A percentile compares a stretch with the other conserved stretches of the same genome.
phyloP scores from a whole-genome alignment of 2,797 vertebrate species.

The Acrossocheilus fasciatus region DNA sequence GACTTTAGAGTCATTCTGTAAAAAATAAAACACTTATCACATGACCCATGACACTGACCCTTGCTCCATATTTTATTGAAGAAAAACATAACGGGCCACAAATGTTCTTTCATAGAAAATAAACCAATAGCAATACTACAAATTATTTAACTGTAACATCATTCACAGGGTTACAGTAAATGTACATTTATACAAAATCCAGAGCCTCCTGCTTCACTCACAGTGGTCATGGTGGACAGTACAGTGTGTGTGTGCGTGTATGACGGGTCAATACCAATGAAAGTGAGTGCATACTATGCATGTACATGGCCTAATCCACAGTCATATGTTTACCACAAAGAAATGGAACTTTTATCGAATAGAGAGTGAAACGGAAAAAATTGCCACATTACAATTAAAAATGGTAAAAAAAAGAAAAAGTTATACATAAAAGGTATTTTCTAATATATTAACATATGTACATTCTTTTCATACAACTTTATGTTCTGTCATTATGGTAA shows the following conservation, averaged over 20 bases:
- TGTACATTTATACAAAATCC: conserved; percentile 75
- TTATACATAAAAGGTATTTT: conserved; percentile 49
- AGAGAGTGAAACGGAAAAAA: background rate
- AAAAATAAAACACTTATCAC: background rate
- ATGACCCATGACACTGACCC: conserved; percentile 31
- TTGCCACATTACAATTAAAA: background rate
- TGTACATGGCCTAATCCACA: conserved; percentile 25
- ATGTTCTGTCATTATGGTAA: conserved; percentile 1
- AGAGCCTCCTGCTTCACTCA: conserved; percentile 64
- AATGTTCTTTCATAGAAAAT: conserved; percentile 71
- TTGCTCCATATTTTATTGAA: conserved; percentile 65
- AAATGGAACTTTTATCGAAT: background rate
- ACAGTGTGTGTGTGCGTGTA: conserved; percentile 26
- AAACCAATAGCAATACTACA: conserved; percentile 75
- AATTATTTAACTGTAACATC: conserved; percentile 71
- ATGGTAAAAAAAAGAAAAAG: conserved; percentile 32
- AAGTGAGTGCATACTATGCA: background rate
- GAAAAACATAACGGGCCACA: conserved; percentile 63
- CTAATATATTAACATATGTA: conserved; percentile 47
- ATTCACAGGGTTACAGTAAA: conserved; percentile 74
- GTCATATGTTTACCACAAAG: conserved; percentile 13
- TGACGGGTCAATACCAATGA: background rate
- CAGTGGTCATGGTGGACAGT: conserved; percentile 67
- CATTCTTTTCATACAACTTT: conserved; percentile 6
- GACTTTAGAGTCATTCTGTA: background rate